These are phyloP conservation scores for Pollenia labialis DNA, from an alignment of 2,888 invertebrate species.

Conservation along the genomic window DNA sequence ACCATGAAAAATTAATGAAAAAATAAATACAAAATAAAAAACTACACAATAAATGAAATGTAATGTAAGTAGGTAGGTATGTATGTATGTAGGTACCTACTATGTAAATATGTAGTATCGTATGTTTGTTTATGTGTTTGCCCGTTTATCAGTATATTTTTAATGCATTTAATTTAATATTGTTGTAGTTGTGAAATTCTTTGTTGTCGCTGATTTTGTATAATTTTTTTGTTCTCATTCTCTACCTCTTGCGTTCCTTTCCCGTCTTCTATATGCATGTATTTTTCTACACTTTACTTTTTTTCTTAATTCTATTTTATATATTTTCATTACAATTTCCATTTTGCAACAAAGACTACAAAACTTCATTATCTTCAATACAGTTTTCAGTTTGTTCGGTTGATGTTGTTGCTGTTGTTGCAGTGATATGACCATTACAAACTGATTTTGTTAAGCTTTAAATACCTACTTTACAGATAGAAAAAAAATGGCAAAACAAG, in stretches of 20 bases:
- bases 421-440: slow-evolving; percentile 66
- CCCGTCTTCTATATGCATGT: background rate
- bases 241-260: background rate
- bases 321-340: slow-evolving; percentile 61
- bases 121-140: background rate
- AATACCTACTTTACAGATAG: slow-evolving; percentile 45
- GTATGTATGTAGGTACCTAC: too few species aligned
- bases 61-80: background rate
- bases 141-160: background rate
- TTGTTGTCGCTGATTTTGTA: slow-evolving; percentile 42
- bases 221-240: background rate
- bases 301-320: slow-evolving; percentile 54
- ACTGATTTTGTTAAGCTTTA: slow-evolving; percentile 64
- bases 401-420: slow-evolving; percentile 32
- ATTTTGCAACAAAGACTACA: slow-evolving; percentile 69
- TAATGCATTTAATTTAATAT: slow-evolving; percentile 14
- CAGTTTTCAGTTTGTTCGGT: slow-evolving; percentile 26
- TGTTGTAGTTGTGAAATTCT: slow-evolving; percentile 41
- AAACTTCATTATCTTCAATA: slow-evolving; percentile 70
- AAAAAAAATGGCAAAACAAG: slow-evolving; percentile 59
- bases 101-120: background rate
- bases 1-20: slow-evolving; percentile 25
- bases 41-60: background rate
- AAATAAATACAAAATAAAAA: background rate
- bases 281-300: slow-evolving; percentile 33